These are phyloP conservation scores for Atlantisia rogersi DNA, from an alignment of 2,113 vertebrate genomes.

Conservation along the genomic window DNA sequence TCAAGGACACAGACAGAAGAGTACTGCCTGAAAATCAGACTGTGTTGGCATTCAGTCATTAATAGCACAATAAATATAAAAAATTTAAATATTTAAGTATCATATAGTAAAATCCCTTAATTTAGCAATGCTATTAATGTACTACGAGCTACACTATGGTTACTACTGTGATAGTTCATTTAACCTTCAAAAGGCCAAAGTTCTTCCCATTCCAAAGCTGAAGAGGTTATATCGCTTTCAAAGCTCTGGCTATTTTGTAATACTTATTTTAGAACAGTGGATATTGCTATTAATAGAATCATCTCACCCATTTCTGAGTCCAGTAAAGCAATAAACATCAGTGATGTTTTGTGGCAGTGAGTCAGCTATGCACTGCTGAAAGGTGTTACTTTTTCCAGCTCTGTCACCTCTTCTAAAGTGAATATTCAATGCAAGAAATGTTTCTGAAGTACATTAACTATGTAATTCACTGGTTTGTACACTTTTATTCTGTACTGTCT, in stretches of 20 bases:
- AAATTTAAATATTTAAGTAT: background rate
- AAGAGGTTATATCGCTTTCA: background rate
- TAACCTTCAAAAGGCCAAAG: background rate
- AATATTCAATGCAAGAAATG: background rate
- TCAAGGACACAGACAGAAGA: background rate
- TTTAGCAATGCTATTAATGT: background rate
- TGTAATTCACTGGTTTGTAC: background rate
- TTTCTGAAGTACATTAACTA: background rate
- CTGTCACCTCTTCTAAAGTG: background rate
- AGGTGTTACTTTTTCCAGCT: background rate
- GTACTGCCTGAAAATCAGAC: background rate
- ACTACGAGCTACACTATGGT: background rate
- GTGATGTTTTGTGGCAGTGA: background rate
- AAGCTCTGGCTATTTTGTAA: background rate
- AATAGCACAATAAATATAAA: background rate
- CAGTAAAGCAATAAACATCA: background rate
- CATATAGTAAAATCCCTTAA: background rate
- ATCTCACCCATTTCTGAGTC: background rate
- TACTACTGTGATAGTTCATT: background rate
- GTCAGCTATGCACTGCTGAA: background rate
- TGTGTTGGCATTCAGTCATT: background rate
- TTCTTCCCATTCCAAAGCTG: background rate
- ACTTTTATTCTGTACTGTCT: background rate
- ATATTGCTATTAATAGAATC: background rate
- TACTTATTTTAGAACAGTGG: background rate